Base-by-base conservation (phyloP, 2,113 vertebrate genomes). In the Andinoacara biseriatus region DNA sequence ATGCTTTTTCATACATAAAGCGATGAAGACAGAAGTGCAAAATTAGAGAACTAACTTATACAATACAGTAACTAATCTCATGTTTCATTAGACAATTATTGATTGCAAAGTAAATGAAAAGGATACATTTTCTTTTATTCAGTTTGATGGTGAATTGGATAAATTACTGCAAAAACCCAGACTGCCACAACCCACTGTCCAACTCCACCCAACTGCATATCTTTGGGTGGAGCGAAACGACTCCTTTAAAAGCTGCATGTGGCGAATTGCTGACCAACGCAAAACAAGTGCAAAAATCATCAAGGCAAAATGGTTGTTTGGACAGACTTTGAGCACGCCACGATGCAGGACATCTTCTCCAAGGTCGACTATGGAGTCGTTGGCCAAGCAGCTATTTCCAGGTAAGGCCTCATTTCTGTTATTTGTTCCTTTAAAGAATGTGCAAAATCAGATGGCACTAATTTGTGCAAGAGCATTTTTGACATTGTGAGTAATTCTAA, bases 281-380 rank as follows among this genome's bases (percentile, higher is more conserved):
- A 59, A n/a, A 5, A 31, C 54, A 22, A 40, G 49, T 1, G 3
- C 2, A 81, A 7, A 14, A 61, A 9, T 2, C 63, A 13, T 69
- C 18, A n/a, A 76, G 43, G 85, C 31, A 33, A 33, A 60, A 95
- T 95, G 94, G 94, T 95, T 62, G 87, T 91, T 26, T 95, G 94
- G 94, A 86, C 95, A 84, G 91, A 94, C 22, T 87, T 83, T 7
- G 95, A 95, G 89, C 92, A 92, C 10, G 38, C 61, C n/a, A 76
- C 87, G 57, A 94, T 95, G 85, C 0, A 7, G 24, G 60, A 82
- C 69, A 76, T 95, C 80, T 95, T 94, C 83, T 76, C 69, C 33
- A 93, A 93, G 77, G 46, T 94, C 3, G 33, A 87, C 40, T 31
- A 63, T 40, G 93, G 91, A 0, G 65, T 75, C 0, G 62, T 92